A percentile compares a stretch with the other conserved stretches of the same genome.
Conservation (phyloP, 2,888 invertebrate species). For the Crossocerus cetratus region DNA sequence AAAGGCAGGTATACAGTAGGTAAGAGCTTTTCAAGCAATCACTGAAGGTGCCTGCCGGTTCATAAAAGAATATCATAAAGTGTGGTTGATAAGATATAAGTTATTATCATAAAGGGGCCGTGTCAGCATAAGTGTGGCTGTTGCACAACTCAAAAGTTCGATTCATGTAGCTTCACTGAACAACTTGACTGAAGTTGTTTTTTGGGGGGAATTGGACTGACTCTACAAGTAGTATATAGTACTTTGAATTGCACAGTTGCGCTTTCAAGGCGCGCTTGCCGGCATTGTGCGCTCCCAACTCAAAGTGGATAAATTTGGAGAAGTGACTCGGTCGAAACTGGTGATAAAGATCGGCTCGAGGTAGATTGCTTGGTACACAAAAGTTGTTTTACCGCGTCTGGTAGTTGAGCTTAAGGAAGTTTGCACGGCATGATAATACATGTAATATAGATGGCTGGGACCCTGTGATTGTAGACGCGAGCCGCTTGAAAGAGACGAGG, state of each 20-base stretch:
- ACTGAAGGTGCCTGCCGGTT: background rate
- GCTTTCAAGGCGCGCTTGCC: background rate
- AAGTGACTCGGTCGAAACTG: background rate
- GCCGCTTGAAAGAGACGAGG: constrained; percentile 5
- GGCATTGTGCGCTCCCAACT: background rate
- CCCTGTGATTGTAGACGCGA: constrained; percentile 15
- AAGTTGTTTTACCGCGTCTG: too few species aligned
- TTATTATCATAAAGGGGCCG: background rate
- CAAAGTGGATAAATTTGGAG: background rate
- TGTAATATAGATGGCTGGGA: too few species aligned
- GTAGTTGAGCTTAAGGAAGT: too few species aligned
- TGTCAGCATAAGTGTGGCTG: background rate
- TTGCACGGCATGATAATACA: too few species aligned
- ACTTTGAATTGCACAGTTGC: background rate
- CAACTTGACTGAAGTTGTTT: background rate
- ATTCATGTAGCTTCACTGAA: background rate
- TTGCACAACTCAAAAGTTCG: background rate
- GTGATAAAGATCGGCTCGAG: too few species aligned
- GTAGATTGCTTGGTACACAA: too few species aligned
- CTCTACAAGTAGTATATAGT: background rate
- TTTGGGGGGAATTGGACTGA: background rate
- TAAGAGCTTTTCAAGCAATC: background rate
- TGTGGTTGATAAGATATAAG: background rate
- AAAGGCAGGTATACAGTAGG: too few species aligned
- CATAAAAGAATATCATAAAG: background rate